Conservation (phyloP, 2,113 vertebrate genomes). For the Laterallus jamaicensis region DNA sequence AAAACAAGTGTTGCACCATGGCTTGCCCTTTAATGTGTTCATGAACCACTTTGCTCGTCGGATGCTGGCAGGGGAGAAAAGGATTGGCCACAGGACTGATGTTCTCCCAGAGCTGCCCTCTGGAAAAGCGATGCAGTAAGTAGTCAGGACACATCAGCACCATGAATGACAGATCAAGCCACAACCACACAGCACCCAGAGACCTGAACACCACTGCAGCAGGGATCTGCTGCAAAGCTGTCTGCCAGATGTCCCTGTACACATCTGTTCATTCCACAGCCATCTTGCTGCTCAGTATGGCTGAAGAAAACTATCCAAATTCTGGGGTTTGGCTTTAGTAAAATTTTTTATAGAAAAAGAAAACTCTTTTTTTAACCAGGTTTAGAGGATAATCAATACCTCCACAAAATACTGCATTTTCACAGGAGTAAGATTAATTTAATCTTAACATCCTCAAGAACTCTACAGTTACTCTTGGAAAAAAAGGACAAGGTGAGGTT, state of each 20-base stretch:
- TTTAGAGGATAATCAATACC: neutral
- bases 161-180: neutral
- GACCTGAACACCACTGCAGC: neutral
- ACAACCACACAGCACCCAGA: fast-evolving
- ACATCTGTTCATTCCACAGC: neutral
- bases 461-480: neutral
- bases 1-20: neutral
- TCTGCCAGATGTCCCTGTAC: neutral
- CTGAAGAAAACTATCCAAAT: neutral
- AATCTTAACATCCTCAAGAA: neutral
- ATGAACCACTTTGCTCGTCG: neutral
- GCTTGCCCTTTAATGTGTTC: neutral
- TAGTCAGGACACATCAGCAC: neutral
- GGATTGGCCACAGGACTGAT: fast-evolving
- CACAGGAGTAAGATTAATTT: neutral
- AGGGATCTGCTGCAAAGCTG: neutral
- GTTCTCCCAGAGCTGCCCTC: neutral
- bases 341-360: neutral
- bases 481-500: neutral
- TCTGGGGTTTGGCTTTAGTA: neutral
- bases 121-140: neutral
- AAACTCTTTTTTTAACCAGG: neutral
- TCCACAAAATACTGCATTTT: neutral
- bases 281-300: neutral
- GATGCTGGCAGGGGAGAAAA: neutral